phyloP scores from a whole-genome alignment of 2,113 vertebrate genomes.

The Tragelaphus strepsiceros region DNA sequence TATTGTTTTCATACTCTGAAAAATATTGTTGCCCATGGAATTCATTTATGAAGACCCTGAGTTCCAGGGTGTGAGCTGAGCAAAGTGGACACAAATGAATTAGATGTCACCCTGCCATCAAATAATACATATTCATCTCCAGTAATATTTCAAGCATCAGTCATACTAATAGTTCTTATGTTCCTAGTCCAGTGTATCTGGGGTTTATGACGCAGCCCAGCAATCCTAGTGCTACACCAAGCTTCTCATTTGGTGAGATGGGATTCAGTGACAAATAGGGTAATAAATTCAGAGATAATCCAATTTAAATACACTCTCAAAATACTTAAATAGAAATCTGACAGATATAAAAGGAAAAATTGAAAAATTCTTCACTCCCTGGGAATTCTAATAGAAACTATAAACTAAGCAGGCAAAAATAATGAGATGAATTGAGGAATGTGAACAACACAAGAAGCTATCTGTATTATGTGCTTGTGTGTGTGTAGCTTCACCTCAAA shows the following conservation, averaged over 20 bases:
- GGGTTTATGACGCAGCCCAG: background rate
- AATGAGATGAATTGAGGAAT: background rate
- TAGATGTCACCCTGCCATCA: background rate
- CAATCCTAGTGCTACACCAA: background rate
- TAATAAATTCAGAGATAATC: background rate
- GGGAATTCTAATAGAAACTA: background rate
- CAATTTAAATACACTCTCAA: background rate
- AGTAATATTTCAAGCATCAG: background rate
- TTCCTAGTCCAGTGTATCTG: background rate
- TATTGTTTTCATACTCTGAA: background rate
- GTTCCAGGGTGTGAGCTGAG: background rate
- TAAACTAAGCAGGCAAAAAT: background rate
- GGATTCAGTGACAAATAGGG: background rate
- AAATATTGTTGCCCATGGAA: background rate
- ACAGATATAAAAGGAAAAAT: background rate
- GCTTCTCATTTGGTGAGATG: background rate
- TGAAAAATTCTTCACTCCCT: background rate
- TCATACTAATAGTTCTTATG: background rate
- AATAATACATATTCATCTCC: background rate
- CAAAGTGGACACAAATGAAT: background rate
- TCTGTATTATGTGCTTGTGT: background rate
- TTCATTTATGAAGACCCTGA: background rate
- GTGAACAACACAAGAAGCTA: background rate
- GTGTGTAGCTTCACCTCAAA: background rate
- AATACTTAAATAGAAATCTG: background rate